These are phyloP conservation scores for Aphaenogaster floridana DNA, from an alignment of 1,140 invertebrate species.

Conservation along the genomic window DNA sequence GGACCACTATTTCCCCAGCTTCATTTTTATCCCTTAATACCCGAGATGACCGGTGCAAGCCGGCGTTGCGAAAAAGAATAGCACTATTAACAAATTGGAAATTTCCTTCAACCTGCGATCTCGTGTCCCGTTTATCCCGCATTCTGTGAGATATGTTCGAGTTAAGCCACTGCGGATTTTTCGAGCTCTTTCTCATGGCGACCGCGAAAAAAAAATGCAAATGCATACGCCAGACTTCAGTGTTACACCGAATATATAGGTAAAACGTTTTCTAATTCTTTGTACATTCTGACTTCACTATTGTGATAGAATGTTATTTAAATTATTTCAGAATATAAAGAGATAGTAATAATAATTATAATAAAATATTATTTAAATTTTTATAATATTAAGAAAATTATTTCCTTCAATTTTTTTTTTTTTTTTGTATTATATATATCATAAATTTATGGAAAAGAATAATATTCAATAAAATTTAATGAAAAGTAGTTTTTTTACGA, in stretches of 20 bases:
- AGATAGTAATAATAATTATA: not conserved
- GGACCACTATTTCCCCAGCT: conserved; percentile 8
- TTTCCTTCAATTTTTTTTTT: not conserved
- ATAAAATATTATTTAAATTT: not conserved
- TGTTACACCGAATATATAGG: not conserved
- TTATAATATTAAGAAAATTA: not conserved
- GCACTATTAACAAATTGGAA: conserved; percentile 69
- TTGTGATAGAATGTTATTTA: conserved; percentile 3
- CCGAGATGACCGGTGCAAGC: conserved; percentile 29
- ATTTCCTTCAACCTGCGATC: not conserved
- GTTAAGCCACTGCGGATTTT: conserved; percentile 28
- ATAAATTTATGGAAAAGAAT: not conserved
- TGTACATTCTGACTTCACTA: not conserved
- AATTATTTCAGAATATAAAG: not conserved
- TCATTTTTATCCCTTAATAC: conserved; percentile 52
- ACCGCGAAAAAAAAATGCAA: conserved; percentile 21
- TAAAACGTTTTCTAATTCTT: conserved; percentile 10
- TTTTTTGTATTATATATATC: no score
- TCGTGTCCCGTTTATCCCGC: conserved; percentile 4
- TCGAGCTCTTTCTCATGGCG: not conserved
- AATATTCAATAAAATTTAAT: not conserved
- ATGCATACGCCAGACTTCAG: conserved; percentile 26
- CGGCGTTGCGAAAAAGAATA: conserved; percentile 25
- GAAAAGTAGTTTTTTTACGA: not conserved
- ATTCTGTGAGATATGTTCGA: conserved; percentile 41